A percentile compares a stretch with the other conserved stretches of the same genome.
Evolutionary conservation across 2,888 invertebrate genomes (phyloP).

Genomic region (Hydrotaea cyrtoneurina): DNA sequence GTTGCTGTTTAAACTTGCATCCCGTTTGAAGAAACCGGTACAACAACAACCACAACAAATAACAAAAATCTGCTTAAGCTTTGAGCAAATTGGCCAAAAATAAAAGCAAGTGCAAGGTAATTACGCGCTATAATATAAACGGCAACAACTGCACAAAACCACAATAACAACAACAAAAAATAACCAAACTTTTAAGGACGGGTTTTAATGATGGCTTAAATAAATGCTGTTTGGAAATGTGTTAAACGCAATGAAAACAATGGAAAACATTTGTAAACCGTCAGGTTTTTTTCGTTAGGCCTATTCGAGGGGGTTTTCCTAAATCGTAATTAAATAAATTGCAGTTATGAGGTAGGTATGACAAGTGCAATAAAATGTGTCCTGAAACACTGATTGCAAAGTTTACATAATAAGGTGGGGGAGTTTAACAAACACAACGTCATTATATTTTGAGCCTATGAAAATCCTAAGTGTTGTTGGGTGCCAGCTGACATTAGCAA

Average conservation of each 20-base stretch:
- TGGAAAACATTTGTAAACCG: conserved; percentile 8
- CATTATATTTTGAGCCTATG: too few relatives aligned
- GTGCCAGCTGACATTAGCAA: too few relatives aligned
- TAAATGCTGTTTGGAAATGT: conserved; percentile 7
- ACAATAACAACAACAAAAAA: conserved; percentile 15
- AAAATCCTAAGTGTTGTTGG: too few relatives aligned
- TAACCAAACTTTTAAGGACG: conserved; percentile 22
- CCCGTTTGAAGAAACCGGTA: conserved; percentile 56
- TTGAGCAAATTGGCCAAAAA: conserved; percentile 62
- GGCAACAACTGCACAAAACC: background rate
- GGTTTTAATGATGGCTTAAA: conserved; percentile 12
- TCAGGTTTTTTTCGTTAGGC: background rate
- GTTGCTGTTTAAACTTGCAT: conserved; percentile 46
- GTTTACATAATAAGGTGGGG: too few relatives aligned
- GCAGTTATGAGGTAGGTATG: background rate
- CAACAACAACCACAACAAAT: conserved; percentile 27
- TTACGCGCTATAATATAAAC: conserved; percentile 69
- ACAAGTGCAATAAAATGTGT: background rate
- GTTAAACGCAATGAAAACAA: background rate
- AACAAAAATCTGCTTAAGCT: conserved; percentile 38
- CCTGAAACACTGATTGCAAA: background rate
- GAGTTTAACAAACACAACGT: too few relatives aligned
- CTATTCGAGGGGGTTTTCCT: conserved; percentile 14
- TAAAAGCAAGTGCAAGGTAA: conserved; percentile 76
- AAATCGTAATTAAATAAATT: conserved; percentile 10